A percentile compares a stretch with the other conserved stretches of the same genome.
Conservation (phyloP, 2,888 invertebrate species). For the Panzeria rudis region DNA sequence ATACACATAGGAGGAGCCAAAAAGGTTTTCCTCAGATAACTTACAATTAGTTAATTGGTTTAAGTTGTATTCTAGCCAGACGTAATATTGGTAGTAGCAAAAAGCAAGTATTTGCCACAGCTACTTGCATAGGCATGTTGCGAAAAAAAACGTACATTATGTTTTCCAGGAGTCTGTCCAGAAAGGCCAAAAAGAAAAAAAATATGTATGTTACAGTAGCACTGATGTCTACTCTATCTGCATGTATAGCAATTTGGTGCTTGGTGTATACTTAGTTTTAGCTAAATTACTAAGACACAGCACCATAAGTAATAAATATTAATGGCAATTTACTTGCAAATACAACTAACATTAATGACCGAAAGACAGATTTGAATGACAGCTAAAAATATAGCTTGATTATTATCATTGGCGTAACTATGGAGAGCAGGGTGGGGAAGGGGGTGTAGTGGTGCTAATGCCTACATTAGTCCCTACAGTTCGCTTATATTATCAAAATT, state of each 20-base stretch:
- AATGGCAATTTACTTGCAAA: conserved; percentile 61
- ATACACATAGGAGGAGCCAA: conserved; percentile 39
- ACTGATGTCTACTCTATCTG: conserved; percentile 4
- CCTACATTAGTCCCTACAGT: no score
- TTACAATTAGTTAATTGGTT: conserved; percentile 71
- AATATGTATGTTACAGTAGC: conserved; percentile 47
- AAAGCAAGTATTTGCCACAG: conserved; percentile 6
- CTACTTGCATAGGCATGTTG: neutral
- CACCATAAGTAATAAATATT: conserved; percentile 66
- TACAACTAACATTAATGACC: conserved; percentile 46
- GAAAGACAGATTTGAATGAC: conserved; percentile 44
- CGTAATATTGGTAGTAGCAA: conserved; percentile 14
- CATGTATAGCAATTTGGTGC: conserved; percentile 14
- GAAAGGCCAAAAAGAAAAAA: neutral
- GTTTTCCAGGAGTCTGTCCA: conserved; percentile 21
- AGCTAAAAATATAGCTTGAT: conserved; percentile 12
- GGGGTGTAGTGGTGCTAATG: no score
- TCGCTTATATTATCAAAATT: no score
- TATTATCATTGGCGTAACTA: no score
- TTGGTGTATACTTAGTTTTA: conserved; percentile 5
- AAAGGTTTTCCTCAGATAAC: conserved; percentile 69
- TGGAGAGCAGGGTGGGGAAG: no score
- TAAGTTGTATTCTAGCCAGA: conserved; percentile 23
- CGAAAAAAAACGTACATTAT: neutral
- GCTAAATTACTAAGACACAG: conserved; percentile 59